phyloP scores from a whole-genome alignment of 2,113 vertebrate genomes.

The Rattus norvegicus region GRCr8 NC_086033.1:62431001-62431500 shows the following conservation, averaged over 20 bases:
- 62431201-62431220: accelerated
- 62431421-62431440: constrained; percentile 25
- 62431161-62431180: not conserved
- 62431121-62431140: not conserved
- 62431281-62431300: not conserved
- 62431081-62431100: not conserved
- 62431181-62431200: not conserved
- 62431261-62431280: not conserved
- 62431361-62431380: constrained; percentile 1
- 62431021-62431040: not conserved
- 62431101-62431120: constrained; percentile 19
- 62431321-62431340: not conserved
- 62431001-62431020: not conserved
- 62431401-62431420: constrained; percentile 59
- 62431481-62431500: constrained; percentile 69
- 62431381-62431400: constrained; percentile 6
- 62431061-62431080: not conserved
- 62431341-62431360: constrained; percentile 29
- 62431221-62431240: not conserved
- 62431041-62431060: not conserved
- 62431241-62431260: not conserved
- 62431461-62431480: constrained; percentile 59
- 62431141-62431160: not conserved
- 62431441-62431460: constrained; percentile 63
- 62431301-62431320: not conserved